Percentiles rank a stretch among this genome's conserved stretches.
Conservation (phyloP, 2,113 vertebrate genomes). For the Xerus inauris region DNA sequence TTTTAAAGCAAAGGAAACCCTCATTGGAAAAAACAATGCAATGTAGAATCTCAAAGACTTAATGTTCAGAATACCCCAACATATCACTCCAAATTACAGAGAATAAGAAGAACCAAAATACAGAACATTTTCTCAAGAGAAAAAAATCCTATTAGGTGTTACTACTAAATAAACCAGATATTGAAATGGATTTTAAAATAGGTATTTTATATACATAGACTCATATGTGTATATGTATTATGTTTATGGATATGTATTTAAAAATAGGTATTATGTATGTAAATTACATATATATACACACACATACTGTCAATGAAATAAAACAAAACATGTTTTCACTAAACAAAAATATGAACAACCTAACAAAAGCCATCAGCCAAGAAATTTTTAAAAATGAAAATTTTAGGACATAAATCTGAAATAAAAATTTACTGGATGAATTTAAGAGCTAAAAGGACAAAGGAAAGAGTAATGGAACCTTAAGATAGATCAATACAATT, state of each 20-base stretch:
- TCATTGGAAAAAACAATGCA: background rate
- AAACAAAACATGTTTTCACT: background rate
- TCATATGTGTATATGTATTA: background rate
- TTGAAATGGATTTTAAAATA: background rate
- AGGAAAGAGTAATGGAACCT: background rate
- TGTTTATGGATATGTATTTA: background rate
- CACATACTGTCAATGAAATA: background rate
- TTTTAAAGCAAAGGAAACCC: background rate
- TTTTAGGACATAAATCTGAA: background rate
- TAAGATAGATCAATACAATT: background rate
- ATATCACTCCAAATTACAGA: background rate
- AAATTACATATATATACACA: background rate
- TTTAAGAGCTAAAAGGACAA: background rate
- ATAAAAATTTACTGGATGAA: background rate
- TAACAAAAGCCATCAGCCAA: background rate
- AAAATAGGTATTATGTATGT: background rate
- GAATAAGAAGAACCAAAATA: background rate
- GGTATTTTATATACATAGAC: background rate
- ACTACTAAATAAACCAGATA: background rate
- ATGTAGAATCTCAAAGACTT: background rate
- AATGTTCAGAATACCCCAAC: background rate
- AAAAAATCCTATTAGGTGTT: background rate
- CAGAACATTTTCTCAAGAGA: background rate
- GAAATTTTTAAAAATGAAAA: background rate
- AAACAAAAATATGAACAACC: slow-evolving; percentile 7